Evolutionary conservation across 2,888 invertebrate genomes (phyloP), one percentile per base, ranked within the genome.

Genomic region (Dynastes grantii): DNA sequence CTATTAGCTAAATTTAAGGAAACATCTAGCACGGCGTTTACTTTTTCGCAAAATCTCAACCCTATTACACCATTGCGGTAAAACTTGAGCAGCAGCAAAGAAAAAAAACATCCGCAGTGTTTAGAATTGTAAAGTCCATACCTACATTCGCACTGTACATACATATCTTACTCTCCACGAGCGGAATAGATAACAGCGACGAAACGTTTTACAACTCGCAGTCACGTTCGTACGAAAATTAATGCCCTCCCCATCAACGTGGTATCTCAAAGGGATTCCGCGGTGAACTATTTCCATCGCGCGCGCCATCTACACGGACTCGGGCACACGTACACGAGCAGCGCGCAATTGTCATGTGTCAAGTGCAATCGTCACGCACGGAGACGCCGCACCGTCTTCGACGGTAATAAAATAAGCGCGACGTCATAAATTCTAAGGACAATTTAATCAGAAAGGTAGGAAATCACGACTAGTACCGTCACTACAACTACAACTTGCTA

Each of bases 401-500:
- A 45, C 45, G 5, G 37, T 58, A 53, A 70, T 70, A 70, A 58
- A 73, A 73, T 58, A 73, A 61, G 40, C 67, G 67, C 67, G 6
- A 67, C 73, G 58, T 73, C 73, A 58, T 73, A 73, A 73, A 73
- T 73, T 73, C 58, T 58, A 58, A 73, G 22, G 73, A 73, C 73
- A 73, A 73, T 73, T 73, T 73, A 73, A 73, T 73, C 73, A 40
- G 58, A 16, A 22, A 58, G 58, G 58, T 73, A 73, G 73, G 61
- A 73, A 73, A 73, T 73, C 73, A 73, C 16, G 32, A 61, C 55
- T 45, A 13, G 51, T 68, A 51, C 63, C 27, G 13, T 8, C 45
- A 11, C 45, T 45, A 45, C 45, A 45, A 11, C 45, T 45, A 11
- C 45, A 45, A 45, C 45, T 45, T 45, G 45, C 45, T 11, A 45